Evolutionary conservation across 2,888 invertebrate genomes (phyloP).

Genomic region (Cyclophora albipunctata): DNA sequence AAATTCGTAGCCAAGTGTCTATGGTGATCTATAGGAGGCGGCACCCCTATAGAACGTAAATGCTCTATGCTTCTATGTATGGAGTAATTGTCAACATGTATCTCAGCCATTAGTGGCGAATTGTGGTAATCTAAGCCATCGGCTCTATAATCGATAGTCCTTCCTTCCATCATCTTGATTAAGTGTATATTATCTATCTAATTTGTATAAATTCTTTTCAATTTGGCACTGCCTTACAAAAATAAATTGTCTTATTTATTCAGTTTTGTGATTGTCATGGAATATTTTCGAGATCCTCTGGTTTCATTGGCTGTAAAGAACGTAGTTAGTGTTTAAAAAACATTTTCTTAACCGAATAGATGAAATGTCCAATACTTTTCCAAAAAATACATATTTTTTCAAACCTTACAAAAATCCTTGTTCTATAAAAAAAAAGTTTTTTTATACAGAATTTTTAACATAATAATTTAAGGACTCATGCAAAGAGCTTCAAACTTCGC

Average conservation of each 20-base stretch:
- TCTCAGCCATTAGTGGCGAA: slow-evolving; percentile 80
- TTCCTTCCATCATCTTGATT: slow-evolving; percentile 72
- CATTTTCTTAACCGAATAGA: no score
- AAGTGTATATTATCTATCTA: slow-evolving; percentile 55
- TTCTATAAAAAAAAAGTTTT: background rate
- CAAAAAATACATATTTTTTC: no score
- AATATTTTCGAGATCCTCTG: slow-evolving; percentile 67
- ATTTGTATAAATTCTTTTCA: slow-evolving; percentile 52
- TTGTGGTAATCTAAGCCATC: slow-evolving; percentile 80
- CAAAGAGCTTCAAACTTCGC: no score
- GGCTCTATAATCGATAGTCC: slow-evolving; percentile 71
- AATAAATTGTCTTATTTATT: slow-evolving; percentile 50
- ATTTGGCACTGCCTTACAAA: slow-evolving; percentile 71
- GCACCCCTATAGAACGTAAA: slow-evolving; percentile 76
- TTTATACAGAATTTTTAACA: background rate
- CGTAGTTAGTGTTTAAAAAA: no score
- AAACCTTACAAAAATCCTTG: no score
- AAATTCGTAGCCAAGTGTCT: slow-evolving; percentile 65
- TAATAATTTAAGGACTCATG: no score
- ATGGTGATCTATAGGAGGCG: slow-evolving; percentile 63
- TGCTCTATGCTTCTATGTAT: slow-evolving; percentile 81
- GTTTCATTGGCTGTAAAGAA: slow-evolving; percentile 58
- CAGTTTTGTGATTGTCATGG: slow-evolving; percentile 52
- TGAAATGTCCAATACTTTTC: slow-evolving; percentile 5
- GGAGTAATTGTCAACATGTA: slow-evolving; percentile 79